Percentiles rank a stretch among this genome's conserved stretches.
Conservation (phyloP, 2,888 invertebrate species). For the Perithous albicinctus region DNA sequence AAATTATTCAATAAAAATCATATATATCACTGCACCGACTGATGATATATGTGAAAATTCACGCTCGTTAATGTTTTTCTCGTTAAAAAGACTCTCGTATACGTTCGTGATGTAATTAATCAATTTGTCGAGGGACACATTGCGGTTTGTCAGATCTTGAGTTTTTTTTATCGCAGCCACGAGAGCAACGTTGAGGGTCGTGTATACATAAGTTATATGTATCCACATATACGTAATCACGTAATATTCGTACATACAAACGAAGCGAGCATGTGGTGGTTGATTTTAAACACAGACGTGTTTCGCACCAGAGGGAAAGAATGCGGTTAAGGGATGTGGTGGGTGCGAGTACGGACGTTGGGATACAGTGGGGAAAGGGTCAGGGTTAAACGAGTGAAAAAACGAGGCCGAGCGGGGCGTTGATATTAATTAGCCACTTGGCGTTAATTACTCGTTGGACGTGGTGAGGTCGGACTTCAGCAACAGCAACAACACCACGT, state of each 20-base stretch:
- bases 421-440: slow-evolving; percentile 74
- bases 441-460: slow-evolving; percentile 71
- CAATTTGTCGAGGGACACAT: slow-evolving; percentile 35
- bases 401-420: slow-evolving; percentile 58
- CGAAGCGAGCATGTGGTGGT: slow-evolving; percentile 36
- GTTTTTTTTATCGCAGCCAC: slow-evolving; percentile 44
- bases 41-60: neutral
- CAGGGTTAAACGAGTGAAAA: slow-evolving; percentile 70
- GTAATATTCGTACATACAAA: slow-evolving; percentile 15
- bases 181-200: slow-evolving; percentile 13
- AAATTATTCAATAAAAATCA: neutral
- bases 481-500: slow-evolving; percentile 39
- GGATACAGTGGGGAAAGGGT: slow-evolving; percentile 15
- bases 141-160: slow-evolving; percentile 41
- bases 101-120: slow-evolving; percentile 49
- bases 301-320: slow-evolving; percentile 55
- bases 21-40: neutral
- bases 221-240: neutral
- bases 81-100: neutral
- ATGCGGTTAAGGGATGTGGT: slow-evolving; percentile 62
- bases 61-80: slow-evolving; percentile 4
- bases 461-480: slow-evolving; percentile 53
- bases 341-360: slow-evolving; percentile 36
- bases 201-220: slow-evolving; percentile 5
- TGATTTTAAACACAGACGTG: slow-evolving; percentile 30